Base-by-base conservation (phyloP, 2,888 invertebrate genomes). In the Drosophila nigricruria region DNA sequence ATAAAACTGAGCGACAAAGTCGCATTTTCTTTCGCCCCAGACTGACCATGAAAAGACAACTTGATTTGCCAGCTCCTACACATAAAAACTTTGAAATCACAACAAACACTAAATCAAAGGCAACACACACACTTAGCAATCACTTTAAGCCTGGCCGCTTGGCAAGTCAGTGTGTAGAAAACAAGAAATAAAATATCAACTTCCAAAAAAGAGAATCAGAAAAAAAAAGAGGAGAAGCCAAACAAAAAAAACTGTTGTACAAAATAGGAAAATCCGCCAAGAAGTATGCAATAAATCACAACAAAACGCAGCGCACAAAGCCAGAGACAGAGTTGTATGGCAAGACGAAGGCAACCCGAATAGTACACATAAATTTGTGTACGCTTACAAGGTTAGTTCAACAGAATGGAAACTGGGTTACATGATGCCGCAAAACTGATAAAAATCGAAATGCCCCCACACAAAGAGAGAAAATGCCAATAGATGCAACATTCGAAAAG, bases 241-340 rank as follows among this genome's bases (percentile, higher is more conserved):
- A 49, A 45, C 10, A 20, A 38, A 61, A 67, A 57, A 73, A 81
- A 68, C 64, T 60, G 52, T 75, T 67, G 77, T 73, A 80, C 73
- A 82, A 70, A 82, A 79, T 70, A 76, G 74, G 50, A 63, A 76
- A 82, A 82, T 80, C 77, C 82, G 76, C 84, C 73, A 73, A 82
- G 76, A 74, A 84, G 82, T 81, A 81, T 76, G 82, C 82, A 82
- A 82, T 82, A 82, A 82, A 82, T 82, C 82, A 84, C 71, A 73
- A 81, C 72, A 65, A 65, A 79, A 53, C 71, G 74, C 69, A 69
- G 58, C 75, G 58, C 62, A 77, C 73, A 81, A 74, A 77, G 70
- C 65, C 63, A 53, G 59, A 64, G 73, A 67, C 63, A 74, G 61
- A 74, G 61, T 54, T 58, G 61, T 62, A 58, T 47, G 47, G 70